These are phyloP conservation scores for Diploptera punctata DNA, from an alignment of 2,888 invertebrate genomes.

Conservation along the genomic window DNA sequence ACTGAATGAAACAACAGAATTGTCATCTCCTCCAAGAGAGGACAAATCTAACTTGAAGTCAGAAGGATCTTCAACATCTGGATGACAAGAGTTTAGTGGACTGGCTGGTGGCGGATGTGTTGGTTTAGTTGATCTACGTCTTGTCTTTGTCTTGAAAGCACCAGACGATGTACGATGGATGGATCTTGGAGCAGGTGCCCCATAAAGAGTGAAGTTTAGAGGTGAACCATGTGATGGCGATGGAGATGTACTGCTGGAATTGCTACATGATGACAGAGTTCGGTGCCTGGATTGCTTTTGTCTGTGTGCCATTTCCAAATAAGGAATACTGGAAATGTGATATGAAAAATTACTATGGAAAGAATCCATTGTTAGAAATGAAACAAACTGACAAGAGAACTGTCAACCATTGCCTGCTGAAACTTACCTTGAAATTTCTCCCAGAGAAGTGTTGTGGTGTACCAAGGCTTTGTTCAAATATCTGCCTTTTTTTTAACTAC, in stretches of 20 bases:
- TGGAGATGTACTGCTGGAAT: background rate
- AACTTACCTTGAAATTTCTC: too few species aligned
- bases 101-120: conserved; percentile 10
- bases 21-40: background rate
- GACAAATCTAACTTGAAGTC: background rate
- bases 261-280: background rate
- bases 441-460: too few species aligned
- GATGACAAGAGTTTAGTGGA: background rate
- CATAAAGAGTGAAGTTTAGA: conserved; percentile 42
- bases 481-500: too few species aligned
- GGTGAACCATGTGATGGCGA: background rate
- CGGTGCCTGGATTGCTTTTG: too few species aligned
- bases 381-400: too few species aligned
- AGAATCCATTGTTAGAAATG: too few species aligned
- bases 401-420: too few species aligned
- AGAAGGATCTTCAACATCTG: background rate
- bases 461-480: too few species aligned
- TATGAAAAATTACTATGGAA: too few species aligned
- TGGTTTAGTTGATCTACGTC: background rate
- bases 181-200: conserved; percentile 42
- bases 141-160: background rate
- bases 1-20: background rate
- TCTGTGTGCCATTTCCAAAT: too few species aligned
- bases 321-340: too few species aligned
- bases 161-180: conserved; percentile 8